phyloP scores from a whole-genome alignment of 2,888 invertebrate species.

The Epirrhoe alternata region DNA sequence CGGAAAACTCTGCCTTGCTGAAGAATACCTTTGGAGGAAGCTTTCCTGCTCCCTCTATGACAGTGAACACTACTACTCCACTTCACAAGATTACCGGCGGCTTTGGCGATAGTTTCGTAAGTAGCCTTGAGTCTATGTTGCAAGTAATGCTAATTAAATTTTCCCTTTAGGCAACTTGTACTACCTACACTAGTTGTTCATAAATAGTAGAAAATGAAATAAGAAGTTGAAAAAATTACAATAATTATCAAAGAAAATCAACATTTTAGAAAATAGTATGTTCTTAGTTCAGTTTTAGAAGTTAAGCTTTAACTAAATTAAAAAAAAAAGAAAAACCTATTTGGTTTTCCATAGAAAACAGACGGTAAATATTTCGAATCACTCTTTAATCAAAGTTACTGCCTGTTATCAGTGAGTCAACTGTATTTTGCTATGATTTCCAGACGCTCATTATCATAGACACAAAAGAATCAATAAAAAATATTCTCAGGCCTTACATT shows the following conservation, averaged over 20 bases:
- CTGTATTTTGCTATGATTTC: background rate
- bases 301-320: too few relatives aligned
- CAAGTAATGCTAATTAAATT: conserved; percentile 5
- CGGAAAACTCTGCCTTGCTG: conserved; percentile 75
- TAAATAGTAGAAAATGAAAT: background rate
- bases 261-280: too few relatives aligned
- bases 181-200: background rate
- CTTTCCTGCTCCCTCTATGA: conserved; percentile 69
- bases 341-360: background rate
- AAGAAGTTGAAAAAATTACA: background rate
- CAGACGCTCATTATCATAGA: conserved; percentile 3
- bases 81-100: conserved; percentile 73
- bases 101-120: conserved; percentile 73
- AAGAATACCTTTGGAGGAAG: conserved; percentile 70
- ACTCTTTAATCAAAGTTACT: background rate
- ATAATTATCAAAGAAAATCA: background rate
- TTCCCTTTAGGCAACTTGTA: conserved; percentile 3
- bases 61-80: conserved; percentile 73
- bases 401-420: background rate
- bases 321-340: background rate
- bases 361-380: background rate
- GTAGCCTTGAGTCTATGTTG: conserved; percentile 49
- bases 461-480: background rate
- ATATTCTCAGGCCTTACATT: background rate
- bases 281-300: too few relatives aligned